Evolutionary conservation across 2,888 invertebrate species (phyloP).

Genomic region (Trisateles emortualis): DNA sequence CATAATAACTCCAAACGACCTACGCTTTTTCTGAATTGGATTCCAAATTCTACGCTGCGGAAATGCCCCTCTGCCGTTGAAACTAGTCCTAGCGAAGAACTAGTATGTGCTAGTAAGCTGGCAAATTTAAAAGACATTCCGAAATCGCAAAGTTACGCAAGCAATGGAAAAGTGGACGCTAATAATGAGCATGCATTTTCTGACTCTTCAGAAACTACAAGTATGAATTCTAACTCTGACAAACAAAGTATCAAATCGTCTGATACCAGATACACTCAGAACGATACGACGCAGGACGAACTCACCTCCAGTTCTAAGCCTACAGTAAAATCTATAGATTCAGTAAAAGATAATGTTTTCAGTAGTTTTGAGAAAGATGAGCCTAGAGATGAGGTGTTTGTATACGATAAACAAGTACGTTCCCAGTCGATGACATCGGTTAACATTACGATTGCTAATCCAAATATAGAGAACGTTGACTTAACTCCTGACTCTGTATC

Average conservation of each 20-base stretch:
- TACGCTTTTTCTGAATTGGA: constrained; percentile 97
- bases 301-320: constrained; percentile 76
- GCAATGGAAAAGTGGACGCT: constrained; percentile 64
- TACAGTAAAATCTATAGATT: constrained; percentile 73
- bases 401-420: constrained; percentile 79
- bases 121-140: constrained; percentile 62
- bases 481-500: constrained; percentile 89
- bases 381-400: constrained; percentile 71
- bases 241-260: constrained; percentile 82
- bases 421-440: constrained; percentile 89
- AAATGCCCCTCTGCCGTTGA: constrained; percentile 93
- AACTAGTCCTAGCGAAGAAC: constrained; percentile 83
- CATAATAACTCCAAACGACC: constrained; percentile 92
- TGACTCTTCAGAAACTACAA: constrained; percentile 85
- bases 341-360: constrained; percentile 72
- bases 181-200: constrained; percentile 80
- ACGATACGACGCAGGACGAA: constrained; percentile 77
- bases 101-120: constrained; percentile 64
- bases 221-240: constrained; percentile 83
- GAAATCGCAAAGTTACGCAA: constrained; percentile 53
- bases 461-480: constrained; percentile 90
- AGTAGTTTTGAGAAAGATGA: constrained; percentile 76
- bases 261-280: constrained; percentile 75
- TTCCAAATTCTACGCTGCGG: constrained; percentile 95
- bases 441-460: constrained; percentile 90